A percentile compares a stretch with the other conserved stretches of the same genome.
phyloP scores from a whole-genome alignment of 2,797 vertebrate species.

The Esox lucius region DNA sequence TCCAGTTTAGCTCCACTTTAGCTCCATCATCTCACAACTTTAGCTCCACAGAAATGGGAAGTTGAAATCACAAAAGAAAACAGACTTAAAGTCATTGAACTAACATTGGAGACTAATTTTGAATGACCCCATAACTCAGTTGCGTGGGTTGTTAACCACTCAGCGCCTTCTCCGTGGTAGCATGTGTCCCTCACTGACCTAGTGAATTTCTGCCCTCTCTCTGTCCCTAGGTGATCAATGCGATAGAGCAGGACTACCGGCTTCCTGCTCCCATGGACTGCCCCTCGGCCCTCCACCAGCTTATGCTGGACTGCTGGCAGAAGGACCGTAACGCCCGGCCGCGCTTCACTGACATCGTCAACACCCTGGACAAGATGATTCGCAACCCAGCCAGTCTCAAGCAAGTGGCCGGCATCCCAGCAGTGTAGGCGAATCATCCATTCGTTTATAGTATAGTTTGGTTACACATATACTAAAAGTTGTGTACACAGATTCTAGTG shows the following conservation, averaged over 20 bases:
- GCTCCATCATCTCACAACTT: too few species aligned
- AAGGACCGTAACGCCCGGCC: constrained; percentile 97
- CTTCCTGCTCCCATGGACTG: constrained; percentile 98
- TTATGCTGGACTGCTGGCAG: constrained; percentile 99
- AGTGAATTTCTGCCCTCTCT: not conserved
- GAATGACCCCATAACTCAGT: not conserved
- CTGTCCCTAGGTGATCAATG: constrained; percentile 88
- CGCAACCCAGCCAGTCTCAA: constrained; percentile 98
- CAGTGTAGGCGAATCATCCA: constrained; percentile 84
- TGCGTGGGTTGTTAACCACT: not conserved
- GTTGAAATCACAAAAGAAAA: too few species aligned
- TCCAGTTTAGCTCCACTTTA: too few species aligned
- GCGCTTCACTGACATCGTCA: constrained; percentile 94
- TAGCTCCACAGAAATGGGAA: too few species aligned
- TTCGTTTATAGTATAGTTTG: not conserved
- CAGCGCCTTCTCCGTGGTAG: not conserved
- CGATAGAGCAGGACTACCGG: constrained; percentile 97
- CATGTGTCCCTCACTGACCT: not conserved
- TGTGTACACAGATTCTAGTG: too few species aligned
- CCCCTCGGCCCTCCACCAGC: constrained; percentile 92
- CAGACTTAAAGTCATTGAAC: too few species aligned
- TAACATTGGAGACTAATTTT: too few species aligned
- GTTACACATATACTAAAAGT: not conserved
- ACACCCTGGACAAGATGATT: constrained; percentile 98
- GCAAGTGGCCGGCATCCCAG: constrained; percentile 94